Conservation (phyloP, 2,797 vertebrate species). For the Nannoperca obscura region DNA sequence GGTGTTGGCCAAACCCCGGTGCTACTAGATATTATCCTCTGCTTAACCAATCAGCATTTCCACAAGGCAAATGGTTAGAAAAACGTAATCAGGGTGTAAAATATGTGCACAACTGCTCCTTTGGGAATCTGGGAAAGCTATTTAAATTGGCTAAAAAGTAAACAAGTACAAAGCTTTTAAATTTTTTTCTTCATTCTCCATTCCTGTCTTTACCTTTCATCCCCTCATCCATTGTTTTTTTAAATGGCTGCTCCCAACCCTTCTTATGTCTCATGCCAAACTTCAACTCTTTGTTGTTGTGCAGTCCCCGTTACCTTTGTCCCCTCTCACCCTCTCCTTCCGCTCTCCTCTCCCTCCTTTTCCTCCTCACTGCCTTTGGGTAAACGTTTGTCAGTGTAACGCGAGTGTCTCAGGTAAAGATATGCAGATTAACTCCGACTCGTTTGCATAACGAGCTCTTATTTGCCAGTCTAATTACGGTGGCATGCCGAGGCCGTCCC, state of each 20-base stretch:
- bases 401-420: conserved; percentile 79
- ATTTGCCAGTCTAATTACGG: conserved; percentile 85
- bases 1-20: too few species aligned
- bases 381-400: conserved; percentile 76
- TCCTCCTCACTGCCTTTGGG: conserved; percentile 61
- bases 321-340: conserved; percentile 22
- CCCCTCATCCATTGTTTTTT: neutral
- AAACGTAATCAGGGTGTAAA: conserved; percentile 1
- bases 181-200: neutral
- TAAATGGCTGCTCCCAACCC: conserved; percentile 14
- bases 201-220: neutral
- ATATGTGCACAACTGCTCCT: neutral
- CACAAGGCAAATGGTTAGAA: neutral
- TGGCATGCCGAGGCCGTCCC: conserved; percentile 75
- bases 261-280: neutral
- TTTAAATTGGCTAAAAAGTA: conserved; percentile 8
- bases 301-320: neutral
- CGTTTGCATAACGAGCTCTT: conserved; percentile 85
- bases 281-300: conserved; percentile 22
- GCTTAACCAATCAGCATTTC: neutral
- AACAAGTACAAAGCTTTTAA: neutral
- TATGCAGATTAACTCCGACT: conserved; percentile 80
- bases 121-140: conserved; percentile 1
- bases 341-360: conserved; percentile 28
- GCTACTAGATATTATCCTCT: neutral